Evolutionary conservation across 2,797 vertebrate genomes (phyloP).

Genomic region (Dryobates pubescens): DNA sequence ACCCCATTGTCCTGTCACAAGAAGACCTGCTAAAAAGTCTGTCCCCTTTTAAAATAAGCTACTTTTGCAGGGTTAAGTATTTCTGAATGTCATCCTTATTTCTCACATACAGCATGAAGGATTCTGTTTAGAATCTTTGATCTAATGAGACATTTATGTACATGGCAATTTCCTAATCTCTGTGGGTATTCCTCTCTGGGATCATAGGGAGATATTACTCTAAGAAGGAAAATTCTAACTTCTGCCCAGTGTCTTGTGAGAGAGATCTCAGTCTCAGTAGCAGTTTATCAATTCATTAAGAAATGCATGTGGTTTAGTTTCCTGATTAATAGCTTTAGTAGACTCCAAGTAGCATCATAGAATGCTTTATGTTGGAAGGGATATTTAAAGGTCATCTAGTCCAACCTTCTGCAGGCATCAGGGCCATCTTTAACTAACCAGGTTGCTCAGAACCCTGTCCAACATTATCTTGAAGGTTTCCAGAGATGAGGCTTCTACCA

Average conservation of each 20-base stretch:
- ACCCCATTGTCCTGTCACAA: too few species aligned
- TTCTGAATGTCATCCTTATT: slow-evolving; percentile 22
- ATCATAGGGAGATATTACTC: background rate
- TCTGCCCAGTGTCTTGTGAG: background rate
- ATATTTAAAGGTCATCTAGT: too few species aligned
- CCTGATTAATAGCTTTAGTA: background rate
- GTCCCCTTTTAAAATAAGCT: background rate
- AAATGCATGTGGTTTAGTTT: background rate
- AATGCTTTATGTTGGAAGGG: too few species aligned
- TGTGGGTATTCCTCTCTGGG: background rate
- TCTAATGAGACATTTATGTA: background rate
- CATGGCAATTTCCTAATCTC: background rate
- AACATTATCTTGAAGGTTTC: too few species aligned
- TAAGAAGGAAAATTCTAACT: slow-evolving; percentile 1
- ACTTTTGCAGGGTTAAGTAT: background rate
- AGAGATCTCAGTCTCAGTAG: background rate
- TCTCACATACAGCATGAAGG: background rate
- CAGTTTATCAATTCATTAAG: background rate
- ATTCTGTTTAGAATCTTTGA: background rate
- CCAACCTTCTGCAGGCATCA: too few species aligned
- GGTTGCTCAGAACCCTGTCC: too few species aligned
- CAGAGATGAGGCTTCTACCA: too few species aligned
- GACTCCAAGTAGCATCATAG: background rate
- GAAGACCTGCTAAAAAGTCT: too few species aligned
- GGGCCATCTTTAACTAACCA: too few species aligned